Percentiles rank a stretch among this genome's conserved stretches.
Conservation (phyloP, 2,888 invertebrate genomes). For the Agrotis clavis region DNA sequence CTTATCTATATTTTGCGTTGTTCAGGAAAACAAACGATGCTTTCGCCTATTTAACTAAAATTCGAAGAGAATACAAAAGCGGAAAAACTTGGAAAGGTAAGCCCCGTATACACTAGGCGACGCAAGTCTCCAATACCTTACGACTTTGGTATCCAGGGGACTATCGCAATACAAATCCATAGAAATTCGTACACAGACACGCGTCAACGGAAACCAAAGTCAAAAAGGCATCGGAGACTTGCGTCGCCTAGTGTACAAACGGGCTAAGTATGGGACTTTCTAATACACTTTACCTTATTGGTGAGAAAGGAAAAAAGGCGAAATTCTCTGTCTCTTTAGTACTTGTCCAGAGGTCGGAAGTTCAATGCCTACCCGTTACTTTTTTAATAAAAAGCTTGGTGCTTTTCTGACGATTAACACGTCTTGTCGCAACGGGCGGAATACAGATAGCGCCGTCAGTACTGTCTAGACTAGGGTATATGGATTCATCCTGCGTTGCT, state of each 20-base stretch:
- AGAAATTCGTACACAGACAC: no score
- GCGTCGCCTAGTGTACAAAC: no score
- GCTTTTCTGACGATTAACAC: constrained; percentile 66
- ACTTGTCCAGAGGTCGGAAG: constrained; percentile 54
- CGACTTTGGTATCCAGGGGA: no score
- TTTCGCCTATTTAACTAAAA: constrained; percentile 3
- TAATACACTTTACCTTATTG: constrained; percentile 37
- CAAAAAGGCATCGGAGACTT: no score
- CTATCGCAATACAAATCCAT: no score
- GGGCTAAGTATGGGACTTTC: constrained; percentile 3
- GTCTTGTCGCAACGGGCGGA: constrained; percentile 60
- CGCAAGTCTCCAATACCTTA: no score
- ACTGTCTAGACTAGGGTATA: constrained; percentile 63
- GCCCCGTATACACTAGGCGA: neutral
- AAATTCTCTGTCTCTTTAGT: constrained; percentile 34
- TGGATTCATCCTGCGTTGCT: constrained; percentile 55
- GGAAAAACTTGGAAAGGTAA: constrained; percentile 3
- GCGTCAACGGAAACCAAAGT: no score
- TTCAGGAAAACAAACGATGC: constrained; percentile 17
- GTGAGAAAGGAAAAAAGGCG: constrained; percentile 37
- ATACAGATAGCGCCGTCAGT: constrained; percentile 61
- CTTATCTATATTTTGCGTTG: constrained; percentile 16
- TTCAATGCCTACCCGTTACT: constrained; percentile 60
- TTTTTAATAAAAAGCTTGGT: constrained; percentile 65
- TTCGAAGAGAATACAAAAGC: constrained; percentile 17